A percentile compares a stretch with the other conserved stretches of the same genome.
Conservation (phyloP, 2,113 vertebrate species). For the Saccopteryx leptura region DNA sequence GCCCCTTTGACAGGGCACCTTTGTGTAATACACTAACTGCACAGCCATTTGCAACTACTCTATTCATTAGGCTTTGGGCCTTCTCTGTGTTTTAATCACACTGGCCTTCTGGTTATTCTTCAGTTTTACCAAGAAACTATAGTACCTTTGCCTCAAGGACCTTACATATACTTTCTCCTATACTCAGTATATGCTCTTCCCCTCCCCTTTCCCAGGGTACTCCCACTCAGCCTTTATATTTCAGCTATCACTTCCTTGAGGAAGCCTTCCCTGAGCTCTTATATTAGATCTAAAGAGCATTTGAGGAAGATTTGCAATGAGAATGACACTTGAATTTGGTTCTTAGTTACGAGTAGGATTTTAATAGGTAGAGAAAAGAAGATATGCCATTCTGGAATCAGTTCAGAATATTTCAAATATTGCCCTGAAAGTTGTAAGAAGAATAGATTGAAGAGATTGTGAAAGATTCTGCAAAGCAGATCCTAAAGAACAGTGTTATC, state of each 20-base stretch:
- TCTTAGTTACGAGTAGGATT: background rate
- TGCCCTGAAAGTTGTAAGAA: background rate
- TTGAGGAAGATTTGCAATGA: background rate
- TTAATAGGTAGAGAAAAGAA: background rate
- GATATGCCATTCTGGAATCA: background rate
- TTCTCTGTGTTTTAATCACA: background rate
- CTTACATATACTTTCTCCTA: background rate
- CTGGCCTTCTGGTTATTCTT: background rate
- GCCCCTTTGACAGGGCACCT: background rate
- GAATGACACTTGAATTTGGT: background rate
- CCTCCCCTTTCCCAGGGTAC: background rate
- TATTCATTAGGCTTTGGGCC: background rate
- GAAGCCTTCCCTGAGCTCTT: background rate
- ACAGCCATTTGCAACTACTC: background rate
- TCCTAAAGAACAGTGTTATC: background rate
- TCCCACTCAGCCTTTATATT: background rate
- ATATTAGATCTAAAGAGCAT: background rate
- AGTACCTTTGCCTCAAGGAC: background rate
- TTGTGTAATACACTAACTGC: background rate
- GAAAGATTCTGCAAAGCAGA: background rate
- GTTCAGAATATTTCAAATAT: constrained; percentile 29
- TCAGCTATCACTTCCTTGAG: constrained; percentile 1
- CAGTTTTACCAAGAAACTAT: constrained; percentile 21
- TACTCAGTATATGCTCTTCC: background rate
- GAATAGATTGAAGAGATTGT: background rate